Conservation (phyloP, 2,888 invertebrate species). For the Watsonalla cultraria region DNA sequence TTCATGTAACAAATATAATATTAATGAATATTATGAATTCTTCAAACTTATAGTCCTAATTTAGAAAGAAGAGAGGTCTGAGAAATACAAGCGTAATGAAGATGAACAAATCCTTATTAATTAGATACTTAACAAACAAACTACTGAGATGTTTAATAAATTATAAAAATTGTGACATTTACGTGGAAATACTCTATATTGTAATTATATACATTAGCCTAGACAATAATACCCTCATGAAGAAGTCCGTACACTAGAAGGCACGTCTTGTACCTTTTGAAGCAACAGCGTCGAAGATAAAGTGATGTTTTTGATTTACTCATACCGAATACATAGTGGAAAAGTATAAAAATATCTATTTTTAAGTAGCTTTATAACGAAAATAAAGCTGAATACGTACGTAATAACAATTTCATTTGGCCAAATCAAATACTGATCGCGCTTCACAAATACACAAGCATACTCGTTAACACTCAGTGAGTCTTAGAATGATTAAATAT, state of each 20-base stretch:
- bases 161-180: constrained; percentile 20
- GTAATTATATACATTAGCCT: constrained; percentile 54
- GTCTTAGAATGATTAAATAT: constrained; percentile 3
- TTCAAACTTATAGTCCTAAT: background rate
- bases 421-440: constrained; percentile 70
- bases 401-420: constrained; percentile 58
- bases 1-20: background rate
- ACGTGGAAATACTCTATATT: constrained; percentile 21
- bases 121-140: background rate
- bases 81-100: background rate
- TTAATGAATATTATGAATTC: background rate
- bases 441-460: constrained; percentile 70
- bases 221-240: constrained; percentile 63
- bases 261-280: constrained; percentile 67
- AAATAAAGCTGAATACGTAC: constrained; percentile 52
- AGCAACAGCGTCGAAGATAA: constrained; percentile 29
- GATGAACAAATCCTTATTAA: background rate
- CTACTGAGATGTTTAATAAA: constrained; percentile 7
- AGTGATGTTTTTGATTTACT: constrained; percentile 6
- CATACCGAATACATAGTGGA: background rate
- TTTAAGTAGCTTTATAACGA: constrained; percentile 29
- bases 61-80: background rate
- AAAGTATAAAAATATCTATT: constrained; percentile 29
- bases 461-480: constrained; percentile 17
- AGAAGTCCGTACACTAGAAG: constrained; percentile 58